Evolutionary conservation across 2,888 invertebrate species (phyloP), one percentile per base, ranked within the genome.

Genomic region (Ethmia dodecea): DNA sequence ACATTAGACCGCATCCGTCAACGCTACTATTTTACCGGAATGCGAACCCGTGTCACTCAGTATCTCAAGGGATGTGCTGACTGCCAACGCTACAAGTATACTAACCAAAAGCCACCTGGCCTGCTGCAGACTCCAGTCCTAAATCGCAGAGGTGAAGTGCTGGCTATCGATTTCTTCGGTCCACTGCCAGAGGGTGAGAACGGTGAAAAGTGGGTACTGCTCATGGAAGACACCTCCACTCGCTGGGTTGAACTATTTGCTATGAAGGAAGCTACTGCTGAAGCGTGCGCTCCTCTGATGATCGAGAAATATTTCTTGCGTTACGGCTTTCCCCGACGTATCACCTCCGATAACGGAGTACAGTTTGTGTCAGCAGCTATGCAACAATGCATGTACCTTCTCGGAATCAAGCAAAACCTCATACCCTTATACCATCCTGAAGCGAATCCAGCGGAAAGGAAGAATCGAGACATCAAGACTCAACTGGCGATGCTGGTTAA

Each of bases 341-440:
- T 47, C 1, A 39, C 38, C 3, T 40, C 38, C 1, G 52, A 48
- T 13, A 52, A 48, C 16, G 49, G 49, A 3, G 27, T 25, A 3
- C 49, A 52, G 16, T 52, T 52, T 15, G 35, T 49, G 4, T 35
- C 40, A 8, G 45, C 38, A 1, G 40, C 45, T 1, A 49, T 52
- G 49, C 47, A 49, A 15, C 32, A 47, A 13, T 18, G 26, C 8
- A 35, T 33, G 24, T 37, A 26, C 14, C 16, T 39, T 4, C 31
- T 46, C 2, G 36, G 27, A 1, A 39, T 48, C n/a, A 37, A 42
- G 6, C 45, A 48, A 1, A 29, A 15, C 5, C 36, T 56, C 4
- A 54, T 45, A 5, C 55, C 62, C 1, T 43, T 57, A 0, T 61
- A 66, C 35, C 59, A 67, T 24, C 62, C 62, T 0, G 47, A 58